phyloP scores from a whole-genome alignment of 2,113 vertebrate genomes.

The Bubo bubo region DNA sequence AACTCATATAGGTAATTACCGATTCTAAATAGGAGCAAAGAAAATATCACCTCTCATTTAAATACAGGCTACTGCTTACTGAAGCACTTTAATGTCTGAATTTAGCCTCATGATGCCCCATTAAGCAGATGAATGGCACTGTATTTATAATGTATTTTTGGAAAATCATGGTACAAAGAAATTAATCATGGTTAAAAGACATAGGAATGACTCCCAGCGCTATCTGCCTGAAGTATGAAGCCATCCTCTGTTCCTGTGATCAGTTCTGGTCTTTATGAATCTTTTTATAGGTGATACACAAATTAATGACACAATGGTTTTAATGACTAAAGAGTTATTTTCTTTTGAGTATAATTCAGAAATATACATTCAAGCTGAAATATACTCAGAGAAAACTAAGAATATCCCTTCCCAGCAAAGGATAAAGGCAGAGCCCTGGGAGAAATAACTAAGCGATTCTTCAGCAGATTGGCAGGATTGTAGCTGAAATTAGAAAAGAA shows the following conservation, averaged over 20 bases:
- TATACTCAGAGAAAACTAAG: background rate
- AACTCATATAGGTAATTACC: background rate
- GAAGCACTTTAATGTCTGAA: background rate
- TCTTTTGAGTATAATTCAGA: background rate
- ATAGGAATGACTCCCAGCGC: background rate
- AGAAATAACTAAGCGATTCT: background rate
- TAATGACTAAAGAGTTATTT: background rate
- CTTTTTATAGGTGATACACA: background rate
- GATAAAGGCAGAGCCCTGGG: background rate
- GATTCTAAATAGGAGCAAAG: background rate
- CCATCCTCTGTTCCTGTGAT: background rate
- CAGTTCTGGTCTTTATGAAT: background rate
- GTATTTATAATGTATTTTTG: background rate
- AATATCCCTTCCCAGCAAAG: background rate
- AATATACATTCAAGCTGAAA: background rate
- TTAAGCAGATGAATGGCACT: background rate
- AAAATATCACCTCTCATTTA: background rate
- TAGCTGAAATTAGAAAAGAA: background rate
- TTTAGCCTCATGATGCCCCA: background rate
- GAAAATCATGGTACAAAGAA: background rate
- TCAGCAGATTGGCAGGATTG: background rate
- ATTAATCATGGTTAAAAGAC: background rate
- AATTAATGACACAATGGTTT: background rate
- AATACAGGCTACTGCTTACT: background rate
- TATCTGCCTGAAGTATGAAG: background rate